A percentile compares a stretch with the other conserved stretches of the same genome.
Evolutionary conservation across 30 jellyfish, hydroid and myxozoan genomes (phyloP).

Genomic region (Aurelia aurita complex sp. Pacific): DNA sequence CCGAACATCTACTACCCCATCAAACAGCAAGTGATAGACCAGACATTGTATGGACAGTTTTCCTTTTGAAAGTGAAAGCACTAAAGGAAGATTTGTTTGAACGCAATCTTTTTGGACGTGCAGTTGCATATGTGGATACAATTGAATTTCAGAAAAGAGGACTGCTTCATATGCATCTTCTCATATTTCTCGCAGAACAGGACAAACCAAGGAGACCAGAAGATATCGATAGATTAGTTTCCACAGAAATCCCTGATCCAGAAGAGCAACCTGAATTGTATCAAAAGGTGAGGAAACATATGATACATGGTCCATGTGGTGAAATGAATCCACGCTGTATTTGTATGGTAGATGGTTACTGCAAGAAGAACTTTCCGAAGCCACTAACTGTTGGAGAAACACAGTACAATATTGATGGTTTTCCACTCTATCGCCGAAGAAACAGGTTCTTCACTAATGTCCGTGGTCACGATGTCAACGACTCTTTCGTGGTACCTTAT

Average conservation of each 20-base stretch:
- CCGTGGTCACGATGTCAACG: not conserved
- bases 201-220: not conserved
- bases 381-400: not conserved
- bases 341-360: no score
- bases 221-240: not conserved
- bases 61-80: conserved; percentile 29
- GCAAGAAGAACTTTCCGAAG: no score
- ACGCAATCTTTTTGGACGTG: conserved; percentile 28
- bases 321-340: not conserved
- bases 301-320: conserved; percentile 4
- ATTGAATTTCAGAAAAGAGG: conserved; percentile 73
- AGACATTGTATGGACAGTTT: conserved; percentile 35
- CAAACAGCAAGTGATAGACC: conserved; percentile 16
- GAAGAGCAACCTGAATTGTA: not conserved
- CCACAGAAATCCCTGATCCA: conserved; percentile 9
- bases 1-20: not conserved
- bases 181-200: not conserved
- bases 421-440: conserved; percentile 58
- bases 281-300: not conserved
- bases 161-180: not conserved
- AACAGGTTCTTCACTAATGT: conserved; percentile 1
- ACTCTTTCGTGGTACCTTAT: conserved; percentile 10
- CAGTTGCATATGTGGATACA: conserved; percentile 26
- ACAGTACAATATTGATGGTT: conserved; percentile 41
- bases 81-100: conserved; percentile 7